Evolutionary conservation across 2,888 invertebrate genomes (phyloP).

Genomic region (Itoplectis maculator): DNA sequence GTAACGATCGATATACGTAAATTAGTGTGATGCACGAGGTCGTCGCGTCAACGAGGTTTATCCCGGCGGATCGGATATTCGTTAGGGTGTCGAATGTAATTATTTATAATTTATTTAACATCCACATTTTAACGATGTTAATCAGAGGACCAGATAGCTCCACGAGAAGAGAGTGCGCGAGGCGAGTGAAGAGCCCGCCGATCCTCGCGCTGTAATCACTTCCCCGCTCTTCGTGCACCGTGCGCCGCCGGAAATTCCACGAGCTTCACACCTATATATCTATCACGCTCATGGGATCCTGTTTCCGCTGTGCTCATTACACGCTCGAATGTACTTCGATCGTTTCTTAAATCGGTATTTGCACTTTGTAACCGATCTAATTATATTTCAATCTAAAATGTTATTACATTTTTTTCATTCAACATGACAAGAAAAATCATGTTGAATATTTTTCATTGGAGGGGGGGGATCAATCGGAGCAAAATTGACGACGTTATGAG

Average conservation of each 20-base stretch:
- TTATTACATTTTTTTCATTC: background rate
- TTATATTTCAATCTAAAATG: background rate
- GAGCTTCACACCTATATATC: conserved; percentile 14
- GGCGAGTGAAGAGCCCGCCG: conserved; percentile 16
- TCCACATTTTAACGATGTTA: conserved; percentile 77
- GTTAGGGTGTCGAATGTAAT: conserved; percentile 75
- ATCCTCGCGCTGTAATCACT: conserved; percentile 45
- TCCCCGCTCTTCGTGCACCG: conserved; percentile 6
- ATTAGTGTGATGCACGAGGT: conserved; percentile 48
- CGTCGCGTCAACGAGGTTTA: conserved; percentile 42
- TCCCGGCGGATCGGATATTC: conserved; percentile 64
- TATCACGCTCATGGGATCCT: background rate
- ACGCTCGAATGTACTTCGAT: conserved; percentile 15
- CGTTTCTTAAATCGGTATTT: background rate
- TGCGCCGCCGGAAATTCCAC: conserved; percentile 35
- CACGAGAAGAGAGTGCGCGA: conserved; percentile 9
- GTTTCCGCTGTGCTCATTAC: conserved; percentile 29
- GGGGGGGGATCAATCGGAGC: too few species aligned
- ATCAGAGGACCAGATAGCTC: conserved; percentile 66
- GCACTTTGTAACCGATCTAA: background rate
- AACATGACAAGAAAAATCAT: background rate
- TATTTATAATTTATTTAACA: conserved; percentile 79
- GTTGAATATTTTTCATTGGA: too few species aligned
- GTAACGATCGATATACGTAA: conserved; percentile 56
- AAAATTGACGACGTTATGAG: too few species aligned